Percentiles rank a stretch among this genome's conserved stretches.
Conservation (phyloP, 2,797 vertebrate species). For the Sandelia bainsii region DNA sequence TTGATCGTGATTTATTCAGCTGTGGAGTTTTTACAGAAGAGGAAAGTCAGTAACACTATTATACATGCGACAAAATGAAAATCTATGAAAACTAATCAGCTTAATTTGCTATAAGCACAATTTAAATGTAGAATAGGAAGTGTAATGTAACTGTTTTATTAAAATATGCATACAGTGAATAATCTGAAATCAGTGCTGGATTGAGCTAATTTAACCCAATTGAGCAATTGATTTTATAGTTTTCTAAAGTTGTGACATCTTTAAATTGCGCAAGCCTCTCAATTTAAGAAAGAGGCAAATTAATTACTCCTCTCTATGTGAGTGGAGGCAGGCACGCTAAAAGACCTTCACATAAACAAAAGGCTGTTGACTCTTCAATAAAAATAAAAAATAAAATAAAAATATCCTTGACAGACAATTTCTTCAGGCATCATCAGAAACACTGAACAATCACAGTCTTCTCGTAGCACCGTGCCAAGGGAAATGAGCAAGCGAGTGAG, state of each 20-base stretch:
- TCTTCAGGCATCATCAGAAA: conserved; percentile 33
- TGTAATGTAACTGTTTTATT: not conserved
- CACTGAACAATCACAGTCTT: not conserved
- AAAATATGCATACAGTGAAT: not conserved
- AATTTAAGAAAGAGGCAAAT: not conserved
- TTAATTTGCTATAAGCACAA: no score
- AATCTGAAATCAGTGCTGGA: not conserved
- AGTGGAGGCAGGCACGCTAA: conserved; percentile 5
- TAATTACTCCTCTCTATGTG: conserved; percentile 8
- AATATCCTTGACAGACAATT: conserved; percentile 36
- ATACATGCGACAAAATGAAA: conserved; percentile 1
- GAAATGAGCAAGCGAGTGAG: conserved; percentile 10
- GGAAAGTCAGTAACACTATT: not conserved
- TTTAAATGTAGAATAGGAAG: not conserved
- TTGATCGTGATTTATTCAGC: conserved; percentile 34
- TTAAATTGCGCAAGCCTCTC: not conserved
- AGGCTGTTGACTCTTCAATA: conserved; percentile 29
- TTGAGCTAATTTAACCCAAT: not conserved
- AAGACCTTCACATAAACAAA: conserved; percentile 38
- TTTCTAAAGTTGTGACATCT: not conserved
- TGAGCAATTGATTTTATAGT: not conserved
- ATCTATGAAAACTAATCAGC: not conserved
- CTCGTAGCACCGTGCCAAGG: not conserved
- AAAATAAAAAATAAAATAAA: conserved; percentile 34
- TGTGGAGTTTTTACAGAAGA: not conserved